phyloP scores from a whole-genome alignment of 2,888 invertebrate species.

The Aplocera efformata region DNA sequence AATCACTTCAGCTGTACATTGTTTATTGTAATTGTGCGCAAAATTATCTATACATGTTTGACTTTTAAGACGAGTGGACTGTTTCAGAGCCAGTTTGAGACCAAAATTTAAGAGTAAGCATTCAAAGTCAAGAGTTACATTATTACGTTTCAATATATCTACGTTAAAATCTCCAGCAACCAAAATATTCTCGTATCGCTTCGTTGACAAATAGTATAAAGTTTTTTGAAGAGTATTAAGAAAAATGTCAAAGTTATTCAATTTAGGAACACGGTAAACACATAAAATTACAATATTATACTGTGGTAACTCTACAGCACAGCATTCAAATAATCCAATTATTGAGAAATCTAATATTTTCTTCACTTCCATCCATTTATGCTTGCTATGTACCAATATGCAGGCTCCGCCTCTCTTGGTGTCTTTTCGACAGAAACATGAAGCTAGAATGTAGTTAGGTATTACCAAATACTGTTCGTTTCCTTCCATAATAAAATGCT shows the following conservation, averaged over 20 bases:
- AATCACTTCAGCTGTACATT: not conserved
- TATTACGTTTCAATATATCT: constrained; percentile 2
- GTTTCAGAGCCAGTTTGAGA: not conserved
- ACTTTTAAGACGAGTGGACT: constrained; percentile 2
- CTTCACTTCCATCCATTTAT: not conserved
- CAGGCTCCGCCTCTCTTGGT: too few species aligned
- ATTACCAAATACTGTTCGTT: too few species aligned
- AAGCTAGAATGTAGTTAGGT: too few species aligned
- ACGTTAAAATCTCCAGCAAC: constrained; percentile 3
- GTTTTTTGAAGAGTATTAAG: not conserved
- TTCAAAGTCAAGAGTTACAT: constrained; percentile 5
- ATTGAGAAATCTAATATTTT: too few species aligned
- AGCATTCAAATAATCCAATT: constrained; percentile 11
- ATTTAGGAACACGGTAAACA: constrained; percentile 3
- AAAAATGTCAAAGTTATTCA: constrained; percentile 1
- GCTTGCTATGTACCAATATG: not conserved
- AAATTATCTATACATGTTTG: too few species aligned
- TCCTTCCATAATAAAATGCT: too few species aligned
- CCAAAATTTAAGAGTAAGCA: not conserved
- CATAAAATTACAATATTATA: constrained; percentile 6
- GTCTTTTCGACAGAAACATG: not conserved
- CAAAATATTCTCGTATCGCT: not conserved
- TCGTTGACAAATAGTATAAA: not conserved
- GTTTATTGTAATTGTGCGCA: constrained; percentile 1
- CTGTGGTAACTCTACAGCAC: constrained; percentile 2